Evolutionary conservation across 2,888 invertebrate genomes (phyloP), one percentile per base, ranked within the genome.

Genomic region (Salpingus planirostris): DNA sequence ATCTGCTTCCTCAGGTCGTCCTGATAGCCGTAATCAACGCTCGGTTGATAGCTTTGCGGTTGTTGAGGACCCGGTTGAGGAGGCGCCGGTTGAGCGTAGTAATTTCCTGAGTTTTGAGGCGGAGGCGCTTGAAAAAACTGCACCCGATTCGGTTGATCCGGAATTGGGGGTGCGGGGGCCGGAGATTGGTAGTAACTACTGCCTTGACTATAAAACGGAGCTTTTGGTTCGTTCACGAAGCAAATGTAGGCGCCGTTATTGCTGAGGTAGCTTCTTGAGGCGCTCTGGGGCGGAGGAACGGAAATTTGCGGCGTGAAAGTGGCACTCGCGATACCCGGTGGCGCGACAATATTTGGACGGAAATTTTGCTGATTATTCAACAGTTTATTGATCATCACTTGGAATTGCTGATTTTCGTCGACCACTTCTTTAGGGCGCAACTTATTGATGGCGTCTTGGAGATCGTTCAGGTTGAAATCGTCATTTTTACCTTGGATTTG

Each of bases 1-100:
- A 62, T 58, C 46, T 63, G 57, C 2, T 40, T 42, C 27, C 47
- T 55, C 21, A 63, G 36, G 15, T 59, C 59, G 8, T 47, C 43
- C 11, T 24, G 29, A 24, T 39, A 36, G 13, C 13, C 24, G 13
- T 24, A 13, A 36, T 13, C 15, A 12, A 11, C 13, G 22, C 12
- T 21, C 13, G 22, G 23, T 12, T 33, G 21, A 22, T 33, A 10
- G 18, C 3, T 11, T 21, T 8, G 18, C 11, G 6, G 27, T 4
- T 11, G 18, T 3, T n/a, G 11, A 3, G 21, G 21, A 27, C n/a
- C 7, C 11, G 10, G 5, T 18, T 28, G 15, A 18, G 2, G 5
- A 4, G 13, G 5, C 13, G 34, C 2, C 5, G 14, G 11, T 27
- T 27, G 15, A 18, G 27, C 18, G 26, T 25, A n/a, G 24, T 15